Evolutionary conservation across 2,113 vertebrate species (phyloP).

Genomic region (Scatophagus argus): DNA sequence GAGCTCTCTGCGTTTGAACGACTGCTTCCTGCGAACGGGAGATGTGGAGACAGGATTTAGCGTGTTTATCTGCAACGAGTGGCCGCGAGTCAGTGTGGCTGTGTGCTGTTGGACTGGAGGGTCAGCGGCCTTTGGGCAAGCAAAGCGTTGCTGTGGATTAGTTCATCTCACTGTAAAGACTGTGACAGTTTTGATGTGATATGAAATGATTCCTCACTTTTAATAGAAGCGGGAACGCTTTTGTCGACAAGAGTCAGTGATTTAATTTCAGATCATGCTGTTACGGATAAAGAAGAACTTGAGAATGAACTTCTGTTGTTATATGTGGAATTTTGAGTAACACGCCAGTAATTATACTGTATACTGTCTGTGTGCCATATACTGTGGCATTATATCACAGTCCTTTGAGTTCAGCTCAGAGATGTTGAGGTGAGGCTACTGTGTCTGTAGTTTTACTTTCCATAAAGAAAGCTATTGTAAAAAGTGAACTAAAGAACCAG

Average conservation of each 20-base stretch:
- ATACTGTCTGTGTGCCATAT: too few relatives aligned
- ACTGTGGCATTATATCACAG: background rate
- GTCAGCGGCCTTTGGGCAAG: background rate
- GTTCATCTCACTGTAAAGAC: background rate
- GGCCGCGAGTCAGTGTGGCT: background rate
- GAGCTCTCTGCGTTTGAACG: slow-evolving; percentile 2
- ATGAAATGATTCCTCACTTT: background rate
- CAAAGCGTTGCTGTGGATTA: background rate
- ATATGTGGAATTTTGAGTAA: background rate
- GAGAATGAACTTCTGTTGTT: background rate
- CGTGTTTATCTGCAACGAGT: background rate
- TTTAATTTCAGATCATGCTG: background rate
- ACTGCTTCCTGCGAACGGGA: background rate
- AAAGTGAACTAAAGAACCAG: background rate
- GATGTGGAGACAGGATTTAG: background rate
- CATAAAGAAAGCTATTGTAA: background rate
- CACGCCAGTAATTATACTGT: background rate
- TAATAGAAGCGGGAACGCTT: background rate
- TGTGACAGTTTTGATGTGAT: background rate
- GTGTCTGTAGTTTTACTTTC: slow-evolving; percentile 1
- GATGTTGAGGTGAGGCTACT: background rate
- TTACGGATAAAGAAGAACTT: background rate
- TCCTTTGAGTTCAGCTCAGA: background rate
- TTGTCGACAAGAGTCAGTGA: background rate
- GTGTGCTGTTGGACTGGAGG: background rate